Conservation (phyloP, 2,888 invertebrate genomes). For the Phytoseiulus persimilis region DNA sequence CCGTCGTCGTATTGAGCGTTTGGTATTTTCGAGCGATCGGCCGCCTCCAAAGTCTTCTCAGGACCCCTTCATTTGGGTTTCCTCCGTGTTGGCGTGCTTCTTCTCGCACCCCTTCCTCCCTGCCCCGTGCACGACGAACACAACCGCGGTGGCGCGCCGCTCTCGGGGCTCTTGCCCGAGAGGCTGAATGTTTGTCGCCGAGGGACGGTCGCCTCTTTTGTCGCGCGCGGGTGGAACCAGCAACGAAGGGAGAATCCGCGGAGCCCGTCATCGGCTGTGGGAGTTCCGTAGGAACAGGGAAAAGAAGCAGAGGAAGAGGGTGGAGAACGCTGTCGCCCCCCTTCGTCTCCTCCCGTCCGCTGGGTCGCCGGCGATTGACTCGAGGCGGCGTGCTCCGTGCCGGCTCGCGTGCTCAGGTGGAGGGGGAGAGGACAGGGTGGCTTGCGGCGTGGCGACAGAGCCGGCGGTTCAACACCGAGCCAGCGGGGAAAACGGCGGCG, state of each 20-base stretch:
- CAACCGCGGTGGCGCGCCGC: no score
- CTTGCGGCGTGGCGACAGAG: background rate
- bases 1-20: no score
- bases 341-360: background rate
- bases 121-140: no score
- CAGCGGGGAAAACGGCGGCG: background rate
- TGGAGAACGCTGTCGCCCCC: background rate
- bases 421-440: background rate
- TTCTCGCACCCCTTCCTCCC: no score
- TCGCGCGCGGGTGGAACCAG: background rate
- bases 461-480: background rate
- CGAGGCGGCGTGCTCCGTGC: background rate
- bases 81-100: no score
- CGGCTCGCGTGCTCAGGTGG: background rate
- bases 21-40: no score
- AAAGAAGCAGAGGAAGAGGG: background rate
- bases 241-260: background rate
- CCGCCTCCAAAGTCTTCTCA: no score
- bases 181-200: background rate
- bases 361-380: background rate
- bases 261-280: background rate
- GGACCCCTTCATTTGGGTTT: no score
- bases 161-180: no score
- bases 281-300: background rate
- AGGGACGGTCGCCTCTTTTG: background rate